Base-by-base conservation (phyloP, 37 sponge, comb jelly and placozoan genomes). In the Halichondria panicea region DNA sequence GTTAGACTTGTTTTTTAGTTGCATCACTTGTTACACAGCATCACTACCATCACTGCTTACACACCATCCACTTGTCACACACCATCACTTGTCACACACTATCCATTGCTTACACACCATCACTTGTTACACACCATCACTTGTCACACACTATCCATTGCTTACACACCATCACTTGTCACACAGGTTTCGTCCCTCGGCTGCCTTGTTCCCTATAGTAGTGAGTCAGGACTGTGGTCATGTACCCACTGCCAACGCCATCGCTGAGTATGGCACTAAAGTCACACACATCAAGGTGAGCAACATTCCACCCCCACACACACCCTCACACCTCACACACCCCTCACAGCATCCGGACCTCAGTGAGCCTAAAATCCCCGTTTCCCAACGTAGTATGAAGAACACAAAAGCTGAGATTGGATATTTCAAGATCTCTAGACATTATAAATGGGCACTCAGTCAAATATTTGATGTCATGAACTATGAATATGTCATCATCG, bases 191-290 rank as follows among this genome's bases (percentile, higher is more conserved):
- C 65, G 74, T 32, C 90, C 80, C 13, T 78, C 79, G 0, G 85
- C 80, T 27, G 62, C 55, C 0, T 76, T 72, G 35, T 88, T 87
- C 61, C 94, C 96, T 40, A 82, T 95, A 5, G 46, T 95, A 5
- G 96, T 95, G 60, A 91, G 93, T 43, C 96, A 95, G 64, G 96
- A 95, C 65, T 95, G 96, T 68, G 88, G 86, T 15, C 80, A 95
- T 38, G 42, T 31, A 0, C 69, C 64, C 15, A 95, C 96, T 52
- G 72, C 90, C n/a, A 39, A 76, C 2, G 82, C 39, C 42, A 85
- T 95, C 15, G 53, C 8, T 8, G 11, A 33, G 24, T 93, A 93
- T 80, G 83, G 84, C 4, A 59, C 67, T 45, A 66, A 72, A 36
- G 31, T 95, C 43, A 88, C 74, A 13, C 77, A 81, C 72, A 82